phyloP scores from a whole-genome alignment of 92 coral and sea anemone species.

The Nematostella vectensis region DNA sequence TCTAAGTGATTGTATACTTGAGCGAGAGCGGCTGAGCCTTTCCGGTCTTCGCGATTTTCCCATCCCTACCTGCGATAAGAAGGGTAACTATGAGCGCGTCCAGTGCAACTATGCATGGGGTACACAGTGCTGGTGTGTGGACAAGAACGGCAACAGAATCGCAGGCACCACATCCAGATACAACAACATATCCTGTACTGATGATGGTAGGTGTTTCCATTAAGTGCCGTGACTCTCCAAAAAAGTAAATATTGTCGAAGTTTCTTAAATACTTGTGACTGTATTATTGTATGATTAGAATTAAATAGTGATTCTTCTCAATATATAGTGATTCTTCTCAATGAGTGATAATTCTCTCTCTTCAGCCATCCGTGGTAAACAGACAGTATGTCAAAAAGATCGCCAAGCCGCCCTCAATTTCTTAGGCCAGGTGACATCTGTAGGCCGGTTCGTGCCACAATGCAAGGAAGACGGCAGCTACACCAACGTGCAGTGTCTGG shows the following conservation, averaged over 20 bases:
- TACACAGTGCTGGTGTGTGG: constrained; percentile 82
- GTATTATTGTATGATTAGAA: too few species aligned
- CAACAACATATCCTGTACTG: constrained; percentile 46
- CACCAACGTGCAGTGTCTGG: constrained; percentile 62
- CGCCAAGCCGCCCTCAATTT: constrained; percentile 45
- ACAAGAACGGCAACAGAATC: constrained; percentile 54
- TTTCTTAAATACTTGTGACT: too few species aligned
- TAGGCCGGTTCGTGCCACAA: constrained; percentile 40
- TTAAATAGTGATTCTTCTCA: too few species aligned
- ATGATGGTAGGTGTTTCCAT: constrained; percentile 24
- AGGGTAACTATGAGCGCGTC: constrained; percentile 55
- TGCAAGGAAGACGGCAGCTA: constrained; percentile 75
- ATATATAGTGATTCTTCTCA: too few species aligned
- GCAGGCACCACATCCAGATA: constrained; percentile 38
- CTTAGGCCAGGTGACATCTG: constrained; percentile 7
- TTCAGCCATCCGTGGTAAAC: constrained; percentile 29
- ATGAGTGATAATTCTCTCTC: too few species aligned
- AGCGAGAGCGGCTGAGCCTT: constrained; percentile 31
- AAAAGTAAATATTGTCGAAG: too few species aligned
- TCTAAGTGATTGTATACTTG: constrained; percentile 30
- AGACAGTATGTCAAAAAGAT: constrained; percentile 38
- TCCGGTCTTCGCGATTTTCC: constrained; percentile 34
- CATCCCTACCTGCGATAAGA: constrained; percentile 49
- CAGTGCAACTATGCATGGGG: constrained; percentile 66
- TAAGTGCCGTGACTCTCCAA: too few species aligned